Percentiles rank a stretch among this genome's conserved stretches.
Evolutionary conservation across 2,113 vertebrate species (phyloP).

Genomic region (Vicugna pacos): DNA sequence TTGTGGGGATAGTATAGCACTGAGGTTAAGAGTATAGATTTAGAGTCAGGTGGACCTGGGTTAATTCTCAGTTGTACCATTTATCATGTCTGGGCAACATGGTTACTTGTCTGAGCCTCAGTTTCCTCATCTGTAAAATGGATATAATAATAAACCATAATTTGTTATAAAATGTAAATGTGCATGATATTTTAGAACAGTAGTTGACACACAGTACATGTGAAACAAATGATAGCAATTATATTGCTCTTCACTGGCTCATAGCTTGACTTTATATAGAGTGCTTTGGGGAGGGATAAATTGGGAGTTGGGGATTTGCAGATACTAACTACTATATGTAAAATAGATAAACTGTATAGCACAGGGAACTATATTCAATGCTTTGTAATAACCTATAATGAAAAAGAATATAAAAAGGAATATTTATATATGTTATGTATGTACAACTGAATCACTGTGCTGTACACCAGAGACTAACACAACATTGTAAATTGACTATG

Average conservation of each 20-base stretch:
- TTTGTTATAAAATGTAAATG: conserved; percentile 41
- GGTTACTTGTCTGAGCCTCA: neutral
- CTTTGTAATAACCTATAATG: too few relatives aligned
- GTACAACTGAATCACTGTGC: too few relatives aligned
- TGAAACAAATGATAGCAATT: conserved; percentile 38
- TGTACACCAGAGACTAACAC: too few relatives aligned
- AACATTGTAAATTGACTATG: too few relatives aligned
- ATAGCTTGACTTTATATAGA: conserved; percentile 35
- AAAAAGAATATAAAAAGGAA: too few relatives aligned
- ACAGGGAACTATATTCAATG: too few relatives aligned
- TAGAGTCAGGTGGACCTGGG: neutral
- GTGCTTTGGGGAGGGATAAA: neutral
- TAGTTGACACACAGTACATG: neutral
- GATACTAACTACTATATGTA: too few relatives aligned
- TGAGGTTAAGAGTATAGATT: neutral
- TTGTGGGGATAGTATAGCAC: neutral
- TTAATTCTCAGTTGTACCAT: conserved; percentile 32
- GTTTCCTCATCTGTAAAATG: conserved; percentile 29
- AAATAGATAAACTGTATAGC: too few relatives aligned
- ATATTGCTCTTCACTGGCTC: conserved; percentile 34
- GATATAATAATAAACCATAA: conserved; percentile 15
- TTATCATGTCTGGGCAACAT: neutral
- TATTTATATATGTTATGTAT: too few relatives aligned
- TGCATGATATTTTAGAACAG: conserved; percentile 2
- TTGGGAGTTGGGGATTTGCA: too few relatives aligned